These are phyloP conservation scores for Apotomis betuletana DNA, from an alignment of 2,888 invertebrate genomes.

Conservation along the genomic window DNA sequence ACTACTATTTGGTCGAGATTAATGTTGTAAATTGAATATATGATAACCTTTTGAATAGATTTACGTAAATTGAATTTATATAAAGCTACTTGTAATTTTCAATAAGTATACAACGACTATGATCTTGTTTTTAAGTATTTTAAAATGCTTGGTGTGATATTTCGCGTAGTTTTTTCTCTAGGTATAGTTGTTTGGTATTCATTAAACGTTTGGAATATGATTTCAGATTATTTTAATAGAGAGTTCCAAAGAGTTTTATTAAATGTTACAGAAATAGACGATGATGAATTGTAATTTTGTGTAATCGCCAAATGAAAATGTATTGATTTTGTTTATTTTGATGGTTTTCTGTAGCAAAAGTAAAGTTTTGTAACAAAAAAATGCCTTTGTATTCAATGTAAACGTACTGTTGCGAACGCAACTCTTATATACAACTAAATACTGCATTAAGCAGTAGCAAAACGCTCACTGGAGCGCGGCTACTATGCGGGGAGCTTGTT, in stretches of 20 bases:
- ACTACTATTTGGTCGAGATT: not conserved
- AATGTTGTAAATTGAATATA: not conserved
- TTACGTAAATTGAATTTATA: not conserved
- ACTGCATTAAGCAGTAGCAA: no score
- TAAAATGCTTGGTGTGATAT: slow-evolving; percentile 85
- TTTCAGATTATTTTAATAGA: slow-evolving; percentile 88
- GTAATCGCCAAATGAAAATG: slow-evolving; percentile 2
- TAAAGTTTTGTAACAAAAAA: no score
- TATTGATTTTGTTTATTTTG: not conserved
- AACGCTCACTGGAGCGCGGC: no score
- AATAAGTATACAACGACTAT: not conserved
- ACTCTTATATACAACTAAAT: no score
- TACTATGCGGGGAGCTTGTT: no score
- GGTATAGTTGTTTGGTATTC: slow-evolving; percentile 89
- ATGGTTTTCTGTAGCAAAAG: no score
- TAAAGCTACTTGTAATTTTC: not conserved
- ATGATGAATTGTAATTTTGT: slow-evolving; percentile 48
- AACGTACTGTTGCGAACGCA: no score
- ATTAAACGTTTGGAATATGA: slow-evolving; percentile 87
- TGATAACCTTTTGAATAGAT: not conserved
- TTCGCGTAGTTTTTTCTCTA: slow-evolving; percentile 86
- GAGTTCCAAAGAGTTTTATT: slow-evolving; percentile 86
- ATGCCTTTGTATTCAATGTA: no score
- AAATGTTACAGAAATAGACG: slow-evolving; percentile 61
- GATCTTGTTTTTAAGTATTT: not conserved